These are phyloP conservation scores for Balanococcus diminutus DNA, from an alignment of 2,888 invertebrate species.

Conservation along the genomic window DNA sequence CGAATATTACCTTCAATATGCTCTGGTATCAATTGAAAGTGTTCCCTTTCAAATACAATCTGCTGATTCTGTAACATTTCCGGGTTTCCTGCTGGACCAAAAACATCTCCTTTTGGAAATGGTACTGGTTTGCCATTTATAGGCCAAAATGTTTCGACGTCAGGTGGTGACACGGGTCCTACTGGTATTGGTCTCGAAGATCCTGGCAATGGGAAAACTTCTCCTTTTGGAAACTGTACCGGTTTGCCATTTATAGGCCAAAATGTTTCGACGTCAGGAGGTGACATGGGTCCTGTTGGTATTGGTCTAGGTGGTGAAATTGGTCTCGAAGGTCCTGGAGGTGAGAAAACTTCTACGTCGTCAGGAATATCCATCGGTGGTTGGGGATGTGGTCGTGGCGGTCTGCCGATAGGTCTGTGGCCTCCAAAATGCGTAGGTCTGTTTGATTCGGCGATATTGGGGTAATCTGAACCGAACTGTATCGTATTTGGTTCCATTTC, in stretches of 20 bases:
- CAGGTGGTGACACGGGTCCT: background rate
- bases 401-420: background rate
- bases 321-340: background rate
- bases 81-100: background rate
- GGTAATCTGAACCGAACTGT: background rate
- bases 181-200: background rate
- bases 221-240: background rate
- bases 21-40: background rate
- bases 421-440: background rate
- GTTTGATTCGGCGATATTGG: background rate
- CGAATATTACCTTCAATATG: background rate
- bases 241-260: background rate
- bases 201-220: background rate
- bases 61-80: background rate
- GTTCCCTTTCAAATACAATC: background rate
- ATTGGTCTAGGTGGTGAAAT: background rate
- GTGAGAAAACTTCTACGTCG: constrained; percentile 4
- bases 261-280: background rate
- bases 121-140: background rate
- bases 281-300: background rate
- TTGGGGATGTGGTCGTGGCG: background rate
- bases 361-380: background rate
- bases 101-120: background rate
- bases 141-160: background rate
- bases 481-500: background rate